These are phyloP conservation scores for Pteromalus puparum DNA, from an alignment of 1,140 invertebrate species.

Conservation along the genomic window DNA sequence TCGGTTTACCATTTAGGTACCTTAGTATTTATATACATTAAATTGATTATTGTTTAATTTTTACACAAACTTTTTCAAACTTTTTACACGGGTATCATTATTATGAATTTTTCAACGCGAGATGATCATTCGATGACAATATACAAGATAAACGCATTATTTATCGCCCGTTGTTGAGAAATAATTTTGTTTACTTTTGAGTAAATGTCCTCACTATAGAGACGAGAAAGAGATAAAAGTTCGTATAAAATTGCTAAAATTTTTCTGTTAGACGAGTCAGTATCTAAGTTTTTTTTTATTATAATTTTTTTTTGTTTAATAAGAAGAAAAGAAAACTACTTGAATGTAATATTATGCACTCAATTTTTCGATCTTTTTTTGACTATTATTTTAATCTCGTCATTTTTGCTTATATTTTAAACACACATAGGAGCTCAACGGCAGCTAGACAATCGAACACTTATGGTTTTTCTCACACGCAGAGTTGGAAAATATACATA, in stretches of 20 bases:
- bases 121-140: slow-evolving; percentile 31
- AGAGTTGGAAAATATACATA: slow-evolving; percentile 56
- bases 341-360: slow-evolving; percentile 41
- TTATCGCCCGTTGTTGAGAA: slow-evolving; percentile 1
- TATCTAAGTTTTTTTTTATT: slow-evolving; percentile 42
- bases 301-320: slow-evolving; percentile 2
- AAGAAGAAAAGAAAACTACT: slow-evolving; percentile 44
- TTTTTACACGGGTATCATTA: slow-evolving; percentile 40
- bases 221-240: slow-evolving; percentile 66
- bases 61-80: slow-evolving; percentile 32
- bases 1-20: slow-evolving; percentile 31
- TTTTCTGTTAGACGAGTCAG: slow-evolving; percentile 66
- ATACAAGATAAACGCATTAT: slow-evolving; percentile 37
- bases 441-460: slow-evolving; percentile 73
- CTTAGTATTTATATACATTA: slow-evolving; percentile 51
- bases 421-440: slow-evolving; percentile 67
- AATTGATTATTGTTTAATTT: slow-evolving; percentile 39
- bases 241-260: slow-evolving; percentile 71
- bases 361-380: slow-evolving; percentile 18
- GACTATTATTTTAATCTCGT: slow-evolving; percentile 42
- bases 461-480: slow-evolving; percentile 67
- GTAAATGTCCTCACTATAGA: slow-evolving; percentile 53
- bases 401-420: slow-evolving; percentile 43
- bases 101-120: slow-evolving; percentile 17
- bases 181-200: slow-evolving; percentile 53